phyloP scores from a whole-genome alignment of 1,140 invertebrate species.

The Cotesia chilonis region DNA sequence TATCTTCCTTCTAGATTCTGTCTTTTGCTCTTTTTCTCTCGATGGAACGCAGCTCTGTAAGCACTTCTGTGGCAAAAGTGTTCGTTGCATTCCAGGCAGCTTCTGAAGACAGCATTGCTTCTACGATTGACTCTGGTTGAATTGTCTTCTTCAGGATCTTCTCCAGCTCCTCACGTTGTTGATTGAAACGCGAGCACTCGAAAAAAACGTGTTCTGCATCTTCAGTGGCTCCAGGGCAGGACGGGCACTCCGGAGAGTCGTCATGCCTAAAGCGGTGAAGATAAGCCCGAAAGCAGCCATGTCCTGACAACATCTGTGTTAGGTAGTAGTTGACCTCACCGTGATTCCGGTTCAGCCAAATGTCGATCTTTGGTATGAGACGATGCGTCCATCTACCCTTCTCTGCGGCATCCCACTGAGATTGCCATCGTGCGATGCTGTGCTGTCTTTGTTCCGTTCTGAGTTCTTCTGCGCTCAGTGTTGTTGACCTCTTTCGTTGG shows the following conservation, averaged over 20 bases:
- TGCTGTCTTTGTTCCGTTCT: constrained; percentile 26
- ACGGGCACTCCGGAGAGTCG: constrained; percentile 45
- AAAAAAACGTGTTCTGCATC: constrained; percentile 35
- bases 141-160: constrained; percentile 4
- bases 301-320: constrained; percentile 33
- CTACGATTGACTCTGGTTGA: constrained; percentile 31
- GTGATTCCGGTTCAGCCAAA: constrained; percentile 40
- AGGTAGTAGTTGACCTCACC: constrained; percentile 44
- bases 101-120: constrained; percentile 33
- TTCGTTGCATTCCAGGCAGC: constrained; percentile 13
- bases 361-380: constrained; percentile 39
- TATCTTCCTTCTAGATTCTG: constrained; percentile 15
- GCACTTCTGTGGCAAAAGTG: constrained; percentile 22
- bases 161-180: constrained; percentile 1
- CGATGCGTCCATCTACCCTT: constrained; percentile 21
- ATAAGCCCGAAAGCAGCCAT: constrained; percentile 54
- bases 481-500: constrained; percentile 2
- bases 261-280: constrained; percentile 45
- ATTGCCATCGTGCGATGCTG: constrained; percentile 31
- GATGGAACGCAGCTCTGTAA: constrained; percentile 21
- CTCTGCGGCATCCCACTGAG: background rate
- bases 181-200: constrained; percentile 1
- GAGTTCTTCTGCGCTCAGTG: constrained; percentile 23
- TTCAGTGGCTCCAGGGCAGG: constrained; percentile 7
- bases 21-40: constrained; percentile 20